These are phyloP conservation scores for Drosophila repletoides DNA, from an alignment of 1,140 invertebrate species.

Conservation along the genomic window DNA sequence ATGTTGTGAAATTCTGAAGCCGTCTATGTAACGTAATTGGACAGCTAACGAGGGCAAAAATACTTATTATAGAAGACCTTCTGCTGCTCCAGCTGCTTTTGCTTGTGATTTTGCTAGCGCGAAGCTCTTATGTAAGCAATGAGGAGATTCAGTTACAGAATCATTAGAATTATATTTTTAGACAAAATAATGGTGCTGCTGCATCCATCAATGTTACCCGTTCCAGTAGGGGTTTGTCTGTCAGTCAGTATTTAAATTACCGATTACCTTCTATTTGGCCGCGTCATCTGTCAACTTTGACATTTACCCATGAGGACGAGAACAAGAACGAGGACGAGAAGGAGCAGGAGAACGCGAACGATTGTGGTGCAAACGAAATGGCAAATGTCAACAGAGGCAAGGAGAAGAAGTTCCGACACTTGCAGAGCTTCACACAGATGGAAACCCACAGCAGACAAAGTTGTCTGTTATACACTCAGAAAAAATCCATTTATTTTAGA, in stretches of 20 bases:
- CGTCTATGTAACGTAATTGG: no score
- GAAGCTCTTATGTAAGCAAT: conserved; percentile 15
- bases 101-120: background rate
- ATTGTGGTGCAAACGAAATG: conserved; percentile 36
- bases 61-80: background rate
- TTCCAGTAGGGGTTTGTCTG: conserved; percentile 24
- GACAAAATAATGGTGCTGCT: conserved; percentile 3
- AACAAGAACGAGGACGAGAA: background rate
- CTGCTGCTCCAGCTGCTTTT: background rate
- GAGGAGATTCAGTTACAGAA: background rate
- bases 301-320: conserved; percentile 40
- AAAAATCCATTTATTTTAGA: no score
- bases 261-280: conserved; percentile 14
- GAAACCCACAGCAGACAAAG: background rate
- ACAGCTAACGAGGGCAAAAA: background rate
- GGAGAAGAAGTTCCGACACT: conserved; percentile 21
- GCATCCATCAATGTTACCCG: conserved; percentile 4
- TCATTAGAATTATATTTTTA: background rate
- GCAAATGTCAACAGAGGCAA: conserved; percentile 50
- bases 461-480: background rate
- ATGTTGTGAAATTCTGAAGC: no score
- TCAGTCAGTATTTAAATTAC: conserved; percentile 34
- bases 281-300: conserved; percentile 55
- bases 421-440: conserved; percentile 26
- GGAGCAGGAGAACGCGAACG: background rate